phyloP scores from a whole-genome alignment of 2,888 invertebrate genomes.

The Rhamnusium bicolor region DNA sequence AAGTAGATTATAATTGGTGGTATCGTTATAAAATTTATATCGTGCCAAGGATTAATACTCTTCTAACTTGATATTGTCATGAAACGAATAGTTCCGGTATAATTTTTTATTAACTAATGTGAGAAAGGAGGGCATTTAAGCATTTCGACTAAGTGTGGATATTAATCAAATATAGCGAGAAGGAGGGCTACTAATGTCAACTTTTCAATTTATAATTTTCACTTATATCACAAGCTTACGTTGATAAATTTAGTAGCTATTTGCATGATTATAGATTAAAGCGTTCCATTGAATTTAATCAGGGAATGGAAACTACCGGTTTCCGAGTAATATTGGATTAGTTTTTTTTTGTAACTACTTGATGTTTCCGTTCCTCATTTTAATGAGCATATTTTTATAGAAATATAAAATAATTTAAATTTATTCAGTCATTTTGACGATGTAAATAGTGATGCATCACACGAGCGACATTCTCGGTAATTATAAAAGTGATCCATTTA shows the following conservation, averaged over 20 bases:
- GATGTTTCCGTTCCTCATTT: neutral
- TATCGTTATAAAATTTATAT: conserved; percentile 35
- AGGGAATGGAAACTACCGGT: neutral
- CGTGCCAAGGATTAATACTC: conserved; percentile 31
- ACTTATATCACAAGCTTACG: conserved; percentile 3
- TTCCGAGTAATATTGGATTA: neutral
- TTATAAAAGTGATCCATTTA: neutral
- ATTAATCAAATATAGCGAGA: conserved; percentile 14
- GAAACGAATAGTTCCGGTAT: conserved; percentile 12
- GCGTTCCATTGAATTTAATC: neutral
- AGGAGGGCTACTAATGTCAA: conserved; percentile 4
- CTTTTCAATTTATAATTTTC: conserved; percentile 26
- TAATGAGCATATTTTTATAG: neutral
- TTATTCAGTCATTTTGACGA: neutral
- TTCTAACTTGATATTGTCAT: conserved; percentile 30
- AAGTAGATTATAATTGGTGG: conserved; percentile 35
- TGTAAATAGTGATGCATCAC: neutral
- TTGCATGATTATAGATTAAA: conserved; percentile 19
- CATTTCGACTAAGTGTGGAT: neutral
- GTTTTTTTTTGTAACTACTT: neutral
- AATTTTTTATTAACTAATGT: conserved; percentile 21
- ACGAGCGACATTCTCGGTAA: neutral
- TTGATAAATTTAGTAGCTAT: conserved; percentile 23
- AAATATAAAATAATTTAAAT: neutral
- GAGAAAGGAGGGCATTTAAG: neutral